Evolutionary conservation across 2,113 vertebrate species (phyloP).

Genomic region (Indicator maculatus): DNA sequence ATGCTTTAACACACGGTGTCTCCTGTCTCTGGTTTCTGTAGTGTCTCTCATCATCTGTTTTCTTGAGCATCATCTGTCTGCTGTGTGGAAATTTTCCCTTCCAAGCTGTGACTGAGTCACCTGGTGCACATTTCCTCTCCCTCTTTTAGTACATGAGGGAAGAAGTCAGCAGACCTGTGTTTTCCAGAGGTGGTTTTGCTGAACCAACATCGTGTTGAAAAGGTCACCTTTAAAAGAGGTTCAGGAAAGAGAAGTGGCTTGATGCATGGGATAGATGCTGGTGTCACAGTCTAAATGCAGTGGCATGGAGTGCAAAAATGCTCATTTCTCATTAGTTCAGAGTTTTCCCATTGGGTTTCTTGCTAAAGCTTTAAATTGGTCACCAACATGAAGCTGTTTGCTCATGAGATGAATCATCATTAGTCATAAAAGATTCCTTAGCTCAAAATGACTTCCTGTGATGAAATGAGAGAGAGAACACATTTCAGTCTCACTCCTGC

Average conservation of each 20-base stretch:
- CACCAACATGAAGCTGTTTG: background rate
- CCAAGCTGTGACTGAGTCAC: background rate
- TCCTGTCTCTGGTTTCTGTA: background rate
- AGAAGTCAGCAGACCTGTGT: background rate
- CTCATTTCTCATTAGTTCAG: background rate
- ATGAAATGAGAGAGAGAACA: background rate
- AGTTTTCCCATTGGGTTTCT: background rate
- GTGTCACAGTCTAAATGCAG: background rate
- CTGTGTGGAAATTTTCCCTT: background rate
- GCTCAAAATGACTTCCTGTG: background rate
- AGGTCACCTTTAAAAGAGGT: background rate
- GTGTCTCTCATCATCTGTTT: background rate
- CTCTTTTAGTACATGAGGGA: background rate
- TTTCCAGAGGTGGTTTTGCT: background rate
- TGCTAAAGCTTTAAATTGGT: background rate
- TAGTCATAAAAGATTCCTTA: constrained; percentile 37
- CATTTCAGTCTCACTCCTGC: background rate
- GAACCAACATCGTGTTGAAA: background rate
- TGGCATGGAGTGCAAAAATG: background rate
- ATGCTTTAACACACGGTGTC: background rate
- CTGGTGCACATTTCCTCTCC: background rate
- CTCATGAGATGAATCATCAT: constrained; percentile 44
- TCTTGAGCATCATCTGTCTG: background rate
- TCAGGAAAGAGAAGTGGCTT: background rate
- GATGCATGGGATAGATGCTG: background rate